Evolutionary conservation across 2,888 invertebrate genomes (phyloP).

Genomic region (Eulithis prunata): DNA sequence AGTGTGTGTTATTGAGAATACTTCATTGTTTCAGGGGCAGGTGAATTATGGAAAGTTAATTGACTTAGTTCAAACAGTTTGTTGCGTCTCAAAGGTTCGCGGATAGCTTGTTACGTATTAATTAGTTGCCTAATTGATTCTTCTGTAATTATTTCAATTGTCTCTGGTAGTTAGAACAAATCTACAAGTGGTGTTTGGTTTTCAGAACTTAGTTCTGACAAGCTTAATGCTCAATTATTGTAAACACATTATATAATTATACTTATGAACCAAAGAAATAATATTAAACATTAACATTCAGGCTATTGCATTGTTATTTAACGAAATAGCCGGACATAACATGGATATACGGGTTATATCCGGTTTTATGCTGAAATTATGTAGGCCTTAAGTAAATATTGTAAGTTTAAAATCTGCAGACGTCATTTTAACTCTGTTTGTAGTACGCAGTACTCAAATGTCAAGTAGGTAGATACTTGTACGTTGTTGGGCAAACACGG

Average conservation of each 20-base stretch:
- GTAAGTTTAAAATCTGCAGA: no score
- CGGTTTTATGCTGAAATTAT: no score
- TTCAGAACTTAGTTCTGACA: neutral
- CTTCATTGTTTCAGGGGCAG: conserved; percentile 10
- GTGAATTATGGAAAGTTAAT: conserved; percentile 24
- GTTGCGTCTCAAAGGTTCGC: neutral
- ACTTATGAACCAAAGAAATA: no score
- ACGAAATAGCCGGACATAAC: no score
- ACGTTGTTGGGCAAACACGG: neutral
- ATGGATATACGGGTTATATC: no score
- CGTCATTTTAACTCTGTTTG: neutral
- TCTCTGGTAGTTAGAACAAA: conserved; percentile 7
- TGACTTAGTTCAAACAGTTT: conserved; percentile 17
- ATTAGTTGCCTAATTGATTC: conserved; percentile 26
- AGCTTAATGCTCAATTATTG: neutral
- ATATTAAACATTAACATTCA: no score
- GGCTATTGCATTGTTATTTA: no score
- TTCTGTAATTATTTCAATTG: conserved; percentile 19
- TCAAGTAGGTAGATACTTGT: neutral
- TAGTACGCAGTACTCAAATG: neutral
- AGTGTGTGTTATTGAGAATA: conserved; percentile 1
- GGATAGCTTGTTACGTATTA: conserved; percentile 20
- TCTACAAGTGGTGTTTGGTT: conserved; percentile 6
- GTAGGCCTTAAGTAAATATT: no score
- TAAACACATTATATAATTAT: neutral